Percentiles rank a stretch among this genome's conserved stretches.
phyloP scores from a whole-genome alignment of 2,888 invertebrate species.

The Salpingus planirostris region DNA sequence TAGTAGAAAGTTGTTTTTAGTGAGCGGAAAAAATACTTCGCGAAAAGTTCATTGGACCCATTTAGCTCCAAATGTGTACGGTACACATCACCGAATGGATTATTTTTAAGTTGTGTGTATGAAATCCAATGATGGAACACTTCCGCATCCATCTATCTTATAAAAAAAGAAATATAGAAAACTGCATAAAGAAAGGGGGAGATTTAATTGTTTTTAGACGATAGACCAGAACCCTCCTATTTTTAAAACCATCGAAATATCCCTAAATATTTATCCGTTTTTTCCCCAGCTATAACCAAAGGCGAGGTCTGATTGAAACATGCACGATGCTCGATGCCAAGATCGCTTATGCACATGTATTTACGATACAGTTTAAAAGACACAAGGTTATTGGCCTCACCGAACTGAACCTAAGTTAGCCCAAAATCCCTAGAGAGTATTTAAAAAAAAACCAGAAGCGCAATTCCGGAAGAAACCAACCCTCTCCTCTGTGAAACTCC shows the following conservation, averaged over 20 bases:
- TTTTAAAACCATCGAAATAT: too few species aligned
- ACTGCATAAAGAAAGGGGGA: too few species aligned
- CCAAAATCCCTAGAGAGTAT: constrained; percentile 4
- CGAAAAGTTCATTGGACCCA: constrained; percentile 17
- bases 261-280: constrained; percentile 9
- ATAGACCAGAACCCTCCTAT: too few species aligned
- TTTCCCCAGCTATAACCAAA: not conserved
- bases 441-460: too few species aligned
- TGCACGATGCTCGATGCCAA: not conserved
- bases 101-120: constrained; percentile 11
- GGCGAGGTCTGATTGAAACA: not conserved
- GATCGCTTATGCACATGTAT: not conserved
- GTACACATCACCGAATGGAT: not conserved
- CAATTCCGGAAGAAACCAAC: too few species aligned
- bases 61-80: not conserved
- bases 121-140: not conserved
- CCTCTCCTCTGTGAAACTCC: too few species aligned
- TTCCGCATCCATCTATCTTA: constrained; percentile 5
- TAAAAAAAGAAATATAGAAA: too few species aligned
- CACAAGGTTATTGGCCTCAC: constrained; percentile 13
- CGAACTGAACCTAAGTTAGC: constrained; percentile 7
- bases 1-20: too few species aligned
- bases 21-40: constrained; percentile 12
- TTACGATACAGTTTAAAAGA: not conserved
- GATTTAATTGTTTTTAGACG: too few species aligned